phyloP scores from a whole-genome alignment of 2,888 invertebrate species.

The Hemistola chrysoprasaria region DNA sequence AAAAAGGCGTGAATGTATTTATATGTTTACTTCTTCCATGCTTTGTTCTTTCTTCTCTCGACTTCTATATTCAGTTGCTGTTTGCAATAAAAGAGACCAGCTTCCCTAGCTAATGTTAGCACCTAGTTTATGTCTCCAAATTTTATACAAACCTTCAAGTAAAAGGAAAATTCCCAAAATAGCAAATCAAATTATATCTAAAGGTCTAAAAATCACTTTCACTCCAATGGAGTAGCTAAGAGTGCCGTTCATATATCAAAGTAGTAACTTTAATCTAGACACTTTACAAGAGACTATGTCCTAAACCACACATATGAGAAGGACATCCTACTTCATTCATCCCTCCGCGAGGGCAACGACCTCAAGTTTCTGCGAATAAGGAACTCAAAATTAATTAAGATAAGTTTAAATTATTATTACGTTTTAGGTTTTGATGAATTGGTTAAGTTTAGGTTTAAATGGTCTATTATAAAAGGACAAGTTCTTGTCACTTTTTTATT shows the following conservation, averaged over 20 bases:
- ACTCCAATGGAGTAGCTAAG: constrained; percentile 28
- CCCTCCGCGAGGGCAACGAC: constrained; percentile 25
- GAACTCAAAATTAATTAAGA: constrained; percentile 28
- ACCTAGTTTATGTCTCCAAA: too few species aligned
- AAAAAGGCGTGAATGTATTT: too few species aligned
- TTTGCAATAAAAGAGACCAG: too few species aligned
- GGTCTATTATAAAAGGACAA: too few species aligned
- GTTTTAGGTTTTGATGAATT: constrained; percentile 14
- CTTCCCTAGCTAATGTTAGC: too few species aligned
- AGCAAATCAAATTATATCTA: not conserved
- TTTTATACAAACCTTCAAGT: too few species aligned
- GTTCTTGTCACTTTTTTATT: too few species aligned
- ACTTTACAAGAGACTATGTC: constrained; percentile 31
- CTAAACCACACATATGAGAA: constrained; percentile 21
- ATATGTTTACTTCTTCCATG: too few species aligned
- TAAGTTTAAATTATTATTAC: constrained; percentile 25
- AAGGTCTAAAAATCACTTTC: constrained; percentile 27
- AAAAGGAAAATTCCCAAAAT: not conserved
- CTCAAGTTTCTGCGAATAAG: constrained; percentile 19
- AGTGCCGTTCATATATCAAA: constrained; percentile 40
- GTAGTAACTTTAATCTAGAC: constrained; percentile 36
- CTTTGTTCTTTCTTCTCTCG: too few species aligned
- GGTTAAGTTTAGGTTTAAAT: constrained; percentile 8
- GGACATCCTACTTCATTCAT: constrained; percentile 38
- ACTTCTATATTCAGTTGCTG: too few species aligned